phyloP scores from a whole-genome alignment of 2,797 vertebrate genomes.

The Sphenopsis melanotis region DNA sequence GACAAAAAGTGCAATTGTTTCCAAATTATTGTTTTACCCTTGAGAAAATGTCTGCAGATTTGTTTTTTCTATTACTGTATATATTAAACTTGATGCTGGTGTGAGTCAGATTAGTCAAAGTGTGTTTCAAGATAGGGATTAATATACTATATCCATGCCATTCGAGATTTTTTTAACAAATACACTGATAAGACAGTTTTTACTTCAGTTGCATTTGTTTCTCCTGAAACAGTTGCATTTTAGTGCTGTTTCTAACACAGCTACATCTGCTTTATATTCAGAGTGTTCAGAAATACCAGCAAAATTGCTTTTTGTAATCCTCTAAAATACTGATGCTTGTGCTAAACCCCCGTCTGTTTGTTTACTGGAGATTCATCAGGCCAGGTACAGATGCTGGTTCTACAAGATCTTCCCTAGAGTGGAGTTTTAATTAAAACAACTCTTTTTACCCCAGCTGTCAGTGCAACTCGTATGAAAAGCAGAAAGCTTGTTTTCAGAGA shows the following conservation, averaged over 20 bases:
- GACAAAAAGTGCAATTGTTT: neutral
- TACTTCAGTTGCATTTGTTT: neutral
- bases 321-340: neutral
- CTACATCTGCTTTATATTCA: constrained; percentile 30
- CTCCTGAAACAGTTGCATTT: neutral
- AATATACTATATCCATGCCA: neutral
- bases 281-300: constrained; percentile 5
- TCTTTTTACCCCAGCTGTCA: constrained; percentile 51
- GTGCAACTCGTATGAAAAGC: neutral
- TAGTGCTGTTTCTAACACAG: neutral
- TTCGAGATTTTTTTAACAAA: neutral
- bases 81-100: neutral
- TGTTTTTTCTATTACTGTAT: neutral
- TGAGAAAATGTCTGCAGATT: neutral
- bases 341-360: constrained; percentile 1
- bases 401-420: constrained; percentile 45
- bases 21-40: neutral
- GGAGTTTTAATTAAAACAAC: constrained; percentile 64
- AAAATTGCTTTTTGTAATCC: constrained; percentile 32
- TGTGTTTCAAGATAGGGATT: neutral
- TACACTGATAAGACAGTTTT: neutral
- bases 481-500: constrained; percentile 2
- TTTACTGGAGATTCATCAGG: constrained; percentile 36
- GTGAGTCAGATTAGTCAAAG: neutral
- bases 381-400: constrained; percentile 59